Base-by-base conservation (phyloP, 1,140 invertebrate species). In the Nylanderia fulva region DNA sequence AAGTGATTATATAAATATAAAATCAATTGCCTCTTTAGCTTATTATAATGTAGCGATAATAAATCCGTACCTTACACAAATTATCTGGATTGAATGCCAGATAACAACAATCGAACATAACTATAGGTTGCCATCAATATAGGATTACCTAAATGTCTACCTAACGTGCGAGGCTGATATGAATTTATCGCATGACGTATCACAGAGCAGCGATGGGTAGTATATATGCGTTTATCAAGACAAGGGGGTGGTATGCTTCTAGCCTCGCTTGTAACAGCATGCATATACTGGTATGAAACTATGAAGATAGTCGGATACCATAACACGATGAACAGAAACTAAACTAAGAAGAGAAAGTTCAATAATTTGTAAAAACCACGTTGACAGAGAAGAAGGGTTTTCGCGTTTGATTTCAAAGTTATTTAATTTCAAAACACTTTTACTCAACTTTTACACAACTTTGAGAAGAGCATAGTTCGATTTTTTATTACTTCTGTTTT, bases 151-250 rank as follows among this genome's bases (percentile, higher is more conserved):
- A 72, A 82, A 69, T 80, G 77, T 80, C 77, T 72, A 82, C 24
- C 52, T 72, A 87, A 66, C 80, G 54, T 29, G 29, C 54, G 63
- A 72, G 74, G 72, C 75, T 84, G 87, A 80, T 92, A 91, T 91
- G 88, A 91, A 92, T 92, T 91, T 91, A 92, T 92, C 88, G 90
- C 88, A 88, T 90, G 85, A 87, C 64, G 86, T 91, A 91, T 92
- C 90, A 90, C 86, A 90, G 71, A 68, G 82, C 64, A 76, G 75
- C 87, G 75, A 56, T 24, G 45, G 60, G 48, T 52, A 42, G 60
- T 85, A 61, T 85, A 85, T 69, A 85, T 33, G 39, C 77, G 83
- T 75, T 85, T 56, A 87, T 54, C 72, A 82, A 87, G 86, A 88
- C 86, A 85, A 85, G 87, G 21, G 74, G 74, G 21, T 56, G 75